These are phyloP conservation scores for Volucella inflata DNA, from an alignment of 2,888 invertebrate species.

Conservation along the genomic window DNA sequence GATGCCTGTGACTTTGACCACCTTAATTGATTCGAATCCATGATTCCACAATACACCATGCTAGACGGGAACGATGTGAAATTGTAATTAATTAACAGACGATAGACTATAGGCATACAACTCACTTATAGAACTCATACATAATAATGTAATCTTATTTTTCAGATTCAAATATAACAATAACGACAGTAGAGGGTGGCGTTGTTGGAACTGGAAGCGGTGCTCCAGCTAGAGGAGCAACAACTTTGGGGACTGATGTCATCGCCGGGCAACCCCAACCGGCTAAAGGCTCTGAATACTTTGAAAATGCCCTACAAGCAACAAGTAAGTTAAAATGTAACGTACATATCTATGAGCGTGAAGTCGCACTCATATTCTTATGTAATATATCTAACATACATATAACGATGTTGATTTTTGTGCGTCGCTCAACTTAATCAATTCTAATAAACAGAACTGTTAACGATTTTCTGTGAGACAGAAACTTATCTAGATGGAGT, in stretches of 20 bases:
- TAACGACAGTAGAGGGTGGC: constrained; percentile 47
- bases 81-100: constrained; percentile 17
- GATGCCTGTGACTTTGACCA: neutral
- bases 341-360: too few species aligned
- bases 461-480: neutral
- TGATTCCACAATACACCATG: neutral
- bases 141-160: constrained; percentile 14
- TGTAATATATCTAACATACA: too few species aligned
- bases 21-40: constrained; percentile 42
- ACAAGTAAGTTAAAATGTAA: constrained; percentile 78
- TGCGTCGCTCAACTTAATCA: constrained; percentile 51
- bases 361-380: too few species aligned
- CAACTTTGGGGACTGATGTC: constrained; percentile 77
- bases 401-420: constrained; percentile 21
- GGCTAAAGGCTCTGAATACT: constrained; percentile 77
- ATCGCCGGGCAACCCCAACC: constrained; percentile 75
- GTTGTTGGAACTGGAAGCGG: neutral
- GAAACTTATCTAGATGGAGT: neutral
- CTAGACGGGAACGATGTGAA: neutral
- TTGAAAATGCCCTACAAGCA: constrained; percentile 77
- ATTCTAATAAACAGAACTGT: constrained; percentile 33
- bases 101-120: neutral
- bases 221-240: constrained; percentile 26
- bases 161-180: constrained; percentile 54
- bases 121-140: constrained; percentile 19